Conservation (phyloP, 1,140 invertebrate genomes). For the Aphelenchoides fujianensis region DNA sequence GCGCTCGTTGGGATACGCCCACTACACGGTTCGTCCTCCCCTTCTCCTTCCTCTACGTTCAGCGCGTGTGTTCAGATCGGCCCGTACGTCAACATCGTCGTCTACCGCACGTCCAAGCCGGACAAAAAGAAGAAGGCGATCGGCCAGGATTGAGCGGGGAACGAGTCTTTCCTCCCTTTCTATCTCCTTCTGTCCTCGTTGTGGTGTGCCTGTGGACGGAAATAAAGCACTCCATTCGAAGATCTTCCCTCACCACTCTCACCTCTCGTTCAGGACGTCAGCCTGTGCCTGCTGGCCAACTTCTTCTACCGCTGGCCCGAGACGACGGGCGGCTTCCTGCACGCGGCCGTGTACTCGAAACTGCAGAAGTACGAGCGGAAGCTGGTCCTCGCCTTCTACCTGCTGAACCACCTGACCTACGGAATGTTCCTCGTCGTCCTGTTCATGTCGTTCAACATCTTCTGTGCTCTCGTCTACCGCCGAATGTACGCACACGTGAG, state of each 20-base stretch:
- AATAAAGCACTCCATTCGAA: slow-evolving; percentile 3
- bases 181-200: too few relatives aligned
- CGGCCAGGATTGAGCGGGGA: too few relatives aligned
- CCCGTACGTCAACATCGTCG: neutral
- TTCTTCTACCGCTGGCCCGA: neutral
- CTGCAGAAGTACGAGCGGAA: neutral
- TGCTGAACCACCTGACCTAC: neutral
- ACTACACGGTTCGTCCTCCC: neutral
- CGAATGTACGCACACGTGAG: slow-evolving; percentile 1
- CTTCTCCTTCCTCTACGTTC: too few relatives aligned
- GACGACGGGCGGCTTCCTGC: neutral
- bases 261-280: neutral
- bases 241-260: neutral
- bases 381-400: neutral
- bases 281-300: neutral
- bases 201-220: neutral
- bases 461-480: neutral
- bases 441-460: slow-evolving; percentile 1
- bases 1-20: neutral
- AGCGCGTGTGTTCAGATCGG: neutral
- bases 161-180: too few relatives aligned
- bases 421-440: neutral
- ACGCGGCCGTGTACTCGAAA: neutral
- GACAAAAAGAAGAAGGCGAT: neutral
- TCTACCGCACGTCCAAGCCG: neutral